Percentiles rank a stretch among this genome's conserved stretches.
These are phyloP conservation scores for Notechis scutatus DNA, from an alignment of 2,113 vertebrate genomes.

Conservation along the genomic window DNA sequence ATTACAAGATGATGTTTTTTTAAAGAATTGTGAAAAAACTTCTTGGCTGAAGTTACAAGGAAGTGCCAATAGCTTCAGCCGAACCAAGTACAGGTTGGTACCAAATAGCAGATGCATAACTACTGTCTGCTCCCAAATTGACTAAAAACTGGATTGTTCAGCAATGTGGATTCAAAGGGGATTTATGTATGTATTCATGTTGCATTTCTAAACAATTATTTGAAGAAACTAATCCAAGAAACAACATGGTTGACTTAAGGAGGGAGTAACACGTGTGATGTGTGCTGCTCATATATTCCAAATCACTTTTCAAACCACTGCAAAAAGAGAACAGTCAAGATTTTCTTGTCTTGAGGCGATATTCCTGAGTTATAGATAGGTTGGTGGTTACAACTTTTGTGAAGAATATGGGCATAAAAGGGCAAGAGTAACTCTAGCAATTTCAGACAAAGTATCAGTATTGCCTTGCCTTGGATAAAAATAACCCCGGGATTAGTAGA, in stretches of 20 bases:
- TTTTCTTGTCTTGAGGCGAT: background rate
- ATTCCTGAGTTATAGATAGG: background rate
- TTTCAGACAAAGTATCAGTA: background rate
- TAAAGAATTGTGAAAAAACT: background rate
- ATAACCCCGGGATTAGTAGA: fast-evolving
- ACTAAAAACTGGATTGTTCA: background rate
- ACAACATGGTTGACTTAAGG: background rate
- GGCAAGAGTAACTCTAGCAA: too few relatives aligned
- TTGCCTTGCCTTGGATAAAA: background rate
- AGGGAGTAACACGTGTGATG: background rate
- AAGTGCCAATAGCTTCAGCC: background rate
- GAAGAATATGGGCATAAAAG: background rate
- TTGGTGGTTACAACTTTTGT: background rate
- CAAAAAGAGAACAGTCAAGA: background rate
- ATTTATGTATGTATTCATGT: background rate
- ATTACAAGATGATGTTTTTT: background rate
- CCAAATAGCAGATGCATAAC: background rate
- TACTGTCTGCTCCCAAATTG: background rate
- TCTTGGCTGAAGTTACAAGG: background rate
- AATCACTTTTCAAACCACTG: background rate
- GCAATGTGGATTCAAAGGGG: background rate
- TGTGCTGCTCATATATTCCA: background rate
- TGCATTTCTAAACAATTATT: background rate
- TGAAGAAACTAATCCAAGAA: background rate
- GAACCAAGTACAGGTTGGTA: background rate